phyloP scores from a whole-genome alignment of 2,888 invertebrate genomes.

The Coenonympha glycerion region DNA sequence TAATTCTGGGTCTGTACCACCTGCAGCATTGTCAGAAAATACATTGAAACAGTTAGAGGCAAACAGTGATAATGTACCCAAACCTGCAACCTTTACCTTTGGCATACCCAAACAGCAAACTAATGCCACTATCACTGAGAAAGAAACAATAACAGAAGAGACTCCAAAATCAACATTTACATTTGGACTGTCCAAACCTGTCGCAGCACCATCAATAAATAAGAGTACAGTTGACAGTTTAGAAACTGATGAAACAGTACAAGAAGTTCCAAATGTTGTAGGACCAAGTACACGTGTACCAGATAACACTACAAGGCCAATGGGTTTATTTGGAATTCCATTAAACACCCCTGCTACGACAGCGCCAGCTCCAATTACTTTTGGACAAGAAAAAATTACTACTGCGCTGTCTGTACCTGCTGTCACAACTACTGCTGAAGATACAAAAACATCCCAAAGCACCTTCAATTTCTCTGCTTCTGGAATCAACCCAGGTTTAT shows the following conservation, averaged over 20 bases:
- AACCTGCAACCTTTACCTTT: conserved; percentile 43
- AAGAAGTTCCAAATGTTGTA: conserved; percentile 46
- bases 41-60: conserved; percentile 45
- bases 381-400: background rate
- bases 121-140: conserved; percentile 25
- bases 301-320: background rate
- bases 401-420: background rate
- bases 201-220: conserved; percentile 7
- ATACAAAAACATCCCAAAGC: conserved; percentile 24
- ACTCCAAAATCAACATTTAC: conserved; percentile 41
- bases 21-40: background rate
- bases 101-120: conserved; percentile 37
- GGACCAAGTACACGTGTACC: background rate
- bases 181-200: conserved; percentile 48
- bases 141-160: conserved; percentile 28
- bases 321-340: conserved; percentile 26
- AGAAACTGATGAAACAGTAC: conserved; percentile 36
- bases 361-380: background rate
- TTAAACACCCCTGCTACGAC: conserved; percentile 10
- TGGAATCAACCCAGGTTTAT: conserved; percentile 29
- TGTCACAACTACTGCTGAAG: conserved; percentile 25
- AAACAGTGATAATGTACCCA: conserved; percentile 52
- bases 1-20: conserved; percentile 6
- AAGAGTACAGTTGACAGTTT: conserved; percentile 31
- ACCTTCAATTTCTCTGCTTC: conserved; percentile 35